Base-by-base conservation (phyloP, 2,113 vertebrate genomes). In the Neopipo cinnamomea region DNA sequence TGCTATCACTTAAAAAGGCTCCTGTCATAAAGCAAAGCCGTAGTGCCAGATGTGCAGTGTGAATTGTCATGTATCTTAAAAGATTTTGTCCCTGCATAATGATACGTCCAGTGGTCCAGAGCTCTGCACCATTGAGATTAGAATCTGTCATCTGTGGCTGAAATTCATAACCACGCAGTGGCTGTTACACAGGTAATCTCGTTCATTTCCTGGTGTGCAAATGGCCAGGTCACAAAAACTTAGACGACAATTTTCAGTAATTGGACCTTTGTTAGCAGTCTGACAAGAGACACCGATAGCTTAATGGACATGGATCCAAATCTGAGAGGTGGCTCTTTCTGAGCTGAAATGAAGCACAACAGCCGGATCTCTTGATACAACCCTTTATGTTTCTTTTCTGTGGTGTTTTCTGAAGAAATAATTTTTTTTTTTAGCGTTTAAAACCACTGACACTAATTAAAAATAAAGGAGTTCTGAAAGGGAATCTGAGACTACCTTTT, bases 111-210 rank as follows among this genome's bases (percentile, higher is more conserved):
- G 62, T 80, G 85, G 61, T 80, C 85, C 9, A 82, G 56, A 92
- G 78, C 93, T 93, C 82, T 83, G 93, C 85, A 79, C 83, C 76
- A 25, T 1, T 50, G 94, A 93, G 89, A 94, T 92, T 94, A 95
- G 90, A 93, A 93, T 94, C 79, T 96, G 93, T 91, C 95, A 83
- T 78, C 88, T 73, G 93, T 95, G 86, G 88, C 94, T 95, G 82
- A 80, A 96, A 96, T 91, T 66, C 78, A 63, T 91, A 76, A 67
- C 56, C 24, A 21, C 18, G 6, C 19, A 23, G 63, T 30, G 77
- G 33, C 61, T 88, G 76, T 91, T 86, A 55, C 75, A 9, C 56
- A 79, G 67, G 47, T 68, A 77, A 91, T 93, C 93, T 85, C 82
- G 33, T 67, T 76, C 75, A 33, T 44, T 94, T 93, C 88, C 49